Conservation (phyloP, 2,888 invertebrate genomes). For the Phragmatobia fuliginosa region DNA sequence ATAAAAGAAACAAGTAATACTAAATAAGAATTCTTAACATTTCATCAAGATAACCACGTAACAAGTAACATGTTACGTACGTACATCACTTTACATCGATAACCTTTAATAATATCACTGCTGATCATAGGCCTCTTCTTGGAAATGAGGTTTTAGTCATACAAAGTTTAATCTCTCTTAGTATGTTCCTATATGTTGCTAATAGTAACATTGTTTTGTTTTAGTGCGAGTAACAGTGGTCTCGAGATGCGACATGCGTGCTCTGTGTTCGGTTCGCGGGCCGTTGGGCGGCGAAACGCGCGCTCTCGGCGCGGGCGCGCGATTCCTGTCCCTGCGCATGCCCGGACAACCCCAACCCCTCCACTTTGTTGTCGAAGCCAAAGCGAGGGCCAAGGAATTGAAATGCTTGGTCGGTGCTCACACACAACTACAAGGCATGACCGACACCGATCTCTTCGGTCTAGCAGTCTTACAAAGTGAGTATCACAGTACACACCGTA, state of each 20-base stretch:
- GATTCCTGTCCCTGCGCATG: slow-evolving; percentile 89
- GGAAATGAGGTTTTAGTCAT: neutral
- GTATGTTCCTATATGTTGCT: neutral
- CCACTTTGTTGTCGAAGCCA: slow-evolving; percentile 90
- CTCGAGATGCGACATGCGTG: slow-evolving; percentile 89
- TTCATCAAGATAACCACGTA: neutral
- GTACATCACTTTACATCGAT: neutral
- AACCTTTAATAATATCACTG: too few species aligned
- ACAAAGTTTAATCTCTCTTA: neutral
- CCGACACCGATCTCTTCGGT: slow-evolving; percentile 95
- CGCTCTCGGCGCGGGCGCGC: slow-evolving; percentile 88
- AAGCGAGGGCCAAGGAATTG: slow-evolving; percentile 94
- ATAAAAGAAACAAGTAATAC: neutral
- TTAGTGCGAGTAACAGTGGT: slow-evolving; percentile 81
- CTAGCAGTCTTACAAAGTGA: slow-evolving; percentile 94
- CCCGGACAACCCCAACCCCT: slow-evolving; percentile 84
- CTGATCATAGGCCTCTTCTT: too few species aligned
- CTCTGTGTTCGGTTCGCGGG: slow-evolving; percentile 94
- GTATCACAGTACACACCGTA: slow-evolving; percentile 39
- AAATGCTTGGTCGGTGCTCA: slow-evolving; percentile 93
- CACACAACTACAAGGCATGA: slow-evolving; percentile 93
- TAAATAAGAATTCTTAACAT: neutral
- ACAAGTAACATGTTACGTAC: too few species aligned
- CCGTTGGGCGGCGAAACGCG: slow-evolving; percentile 92
- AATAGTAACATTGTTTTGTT: slow-evolving; percentile 52